These are phyloP conservation scores for Rhagoletis zephyria DNA, from an alignment of 1,140 invertebrate species.

Conservation along the genomic window DNA sequence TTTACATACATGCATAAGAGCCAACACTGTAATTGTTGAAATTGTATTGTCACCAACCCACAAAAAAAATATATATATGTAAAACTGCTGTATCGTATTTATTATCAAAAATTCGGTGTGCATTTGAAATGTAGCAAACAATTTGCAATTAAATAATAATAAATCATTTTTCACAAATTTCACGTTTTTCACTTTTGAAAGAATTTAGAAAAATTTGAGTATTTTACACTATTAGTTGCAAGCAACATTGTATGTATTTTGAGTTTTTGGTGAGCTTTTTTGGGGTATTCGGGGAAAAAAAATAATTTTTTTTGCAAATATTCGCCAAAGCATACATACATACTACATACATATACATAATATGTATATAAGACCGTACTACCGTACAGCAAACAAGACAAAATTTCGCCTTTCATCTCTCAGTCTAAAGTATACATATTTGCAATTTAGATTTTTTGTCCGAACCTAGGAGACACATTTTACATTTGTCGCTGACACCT, in stretches of 20 bases:
- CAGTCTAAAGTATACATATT: too few relatives aligned
- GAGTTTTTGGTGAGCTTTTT: too few relatives aligned
- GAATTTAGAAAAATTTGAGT: background rate
- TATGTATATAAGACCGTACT: too few relatives aligned
- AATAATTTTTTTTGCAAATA: too few relatives aligned
- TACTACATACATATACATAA: background rate
- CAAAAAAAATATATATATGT: background rate
- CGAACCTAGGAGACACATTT: too few relatives aligned
- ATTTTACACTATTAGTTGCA: background rate
- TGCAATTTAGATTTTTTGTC: too few relatives aligned
- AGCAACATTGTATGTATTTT: too few relatives aligned
- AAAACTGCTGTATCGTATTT: conserved; percentile 19
- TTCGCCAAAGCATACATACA: background rate
- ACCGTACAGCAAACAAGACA: too few relatives aligned
- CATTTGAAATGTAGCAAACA: conserved; percentile 52
- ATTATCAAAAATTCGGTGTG: conserved; percentile 29
- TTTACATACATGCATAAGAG: background rate
- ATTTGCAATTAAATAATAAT: conserved; percentile 47
- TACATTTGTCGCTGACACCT: too few relatives aligned
- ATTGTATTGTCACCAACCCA: conserved; percentile 37
- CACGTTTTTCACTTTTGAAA: conserved; percentile 27
- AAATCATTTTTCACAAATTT: conserved; percentile 48
- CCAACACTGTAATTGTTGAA: conserved; percentile 40
- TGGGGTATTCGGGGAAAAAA: too few relatives aligned
- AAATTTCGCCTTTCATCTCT: too few relatives aligned